Percentiles rank a stretch among this genome's conserved stretches.
phyloP scores from a whole-genome alignment of 2,797 vertebrate species.

The Ispidina lecontei region DNA sequence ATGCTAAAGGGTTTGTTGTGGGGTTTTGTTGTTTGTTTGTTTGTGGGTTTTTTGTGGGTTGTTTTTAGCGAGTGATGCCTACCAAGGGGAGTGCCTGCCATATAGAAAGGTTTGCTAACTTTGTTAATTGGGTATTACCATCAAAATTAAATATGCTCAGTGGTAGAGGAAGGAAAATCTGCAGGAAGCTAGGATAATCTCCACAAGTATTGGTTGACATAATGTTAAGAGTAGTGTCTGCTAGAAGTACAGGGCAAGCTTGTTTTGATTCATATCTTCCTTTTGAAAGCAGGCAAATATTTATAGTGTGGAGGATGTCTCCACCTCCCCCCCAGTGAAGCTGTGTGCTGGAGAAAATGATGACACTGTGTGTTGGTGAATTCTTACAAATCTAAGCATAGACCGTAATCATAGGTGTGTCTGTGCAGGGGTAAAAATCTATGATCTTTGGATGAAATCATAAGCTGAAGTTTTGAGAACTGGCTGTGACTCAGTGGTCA shows the following conservation, averaged over 20 bases:
- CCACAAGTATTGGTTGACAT: background rate
- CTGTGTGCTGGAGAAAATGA: background rate
- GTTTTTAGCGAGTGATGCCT: background rate
- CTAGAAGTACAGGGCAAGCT: slow-evolving; percentile 34
- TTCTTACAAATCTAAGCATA: slow-evolving; percentile 7
- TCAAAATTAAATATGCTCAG: background rate
- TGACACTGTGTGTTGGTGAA: background rate
- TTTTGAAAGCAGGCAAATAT: slow-evolving; percentile 3
- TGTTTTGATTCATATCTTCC: slow-evolving; percentile 23
- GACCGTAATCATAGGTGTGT: slow-evolving; percentile 21
- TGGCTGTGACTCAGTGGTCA: background rate
- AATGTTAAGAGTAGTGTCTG: background rate
- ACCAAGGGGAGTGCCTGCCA: background rate
- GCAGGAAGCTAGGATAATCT: background rate
- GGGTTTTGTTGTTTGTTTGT: too few relatives aligned
- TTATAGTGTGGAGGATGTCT: background rate
- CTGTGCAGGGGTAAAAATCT: background rate
- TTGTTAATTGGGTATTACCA: background rate
- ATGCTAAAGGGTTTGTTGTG: background rate
- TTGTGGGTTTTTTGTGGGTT: background rate
- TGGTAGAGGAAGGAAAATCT: background rate
- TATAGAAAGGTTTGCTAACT: background rate
- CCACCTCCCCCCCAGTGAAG: background rate
- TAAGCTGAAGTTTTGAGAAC: background rate
- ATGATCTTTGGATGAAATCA: background rate